Base-by-base conservation (phyloP, 2,113 vertebrate species). In the Cyanoderma ruficeps region DNA sequence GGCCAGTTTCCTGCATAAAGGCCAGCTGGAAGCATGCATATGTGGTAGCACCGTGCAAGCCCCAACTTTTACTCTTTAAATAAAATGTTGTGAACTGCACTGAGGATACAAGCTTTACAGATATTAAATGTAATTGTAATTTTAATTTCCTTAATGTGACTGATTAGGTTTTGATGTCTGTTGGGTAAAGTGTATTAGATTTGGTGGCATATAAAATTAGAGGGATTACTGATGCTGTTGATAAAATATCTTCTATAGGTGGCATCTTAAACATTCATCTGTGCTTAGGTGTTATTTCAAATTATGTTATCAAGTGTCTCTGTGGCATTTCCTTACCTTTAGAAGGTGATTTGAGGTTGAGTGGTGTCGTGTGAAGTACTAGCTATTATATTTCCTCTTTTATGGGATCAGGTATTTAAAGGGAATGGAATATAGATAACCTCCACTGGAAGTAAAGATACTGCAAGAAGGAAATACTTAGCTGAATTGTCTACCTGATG, bases 341-440 rank as follows among this genome's bases (percentile, higher is more conserved):
- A 57, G 61, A 89, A 89, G 74, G 81, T 72, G 89, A 87, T 13
- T 64, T 79, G 81, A 95, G 91, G 69, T 91, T 65, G 46, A 87
- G 63, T 46, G 68, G 75, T 97, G 30, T 93, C 8, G 0, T 72
- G 33, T 96, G 39, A 87, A 89, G 63, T 57, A 69, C 25, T 22
- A 76, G 46, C 41, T 94, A 90, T 95, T 82, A 5, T 33, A 76
- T 94, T 94, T 91, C 87, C 17, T 65, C 49, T 79, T 55, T 13
- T 76, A 68, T 50, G 47, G 63, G 81, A 89, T 87, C 70, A 57
- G 39, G 55, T 96, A 61, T 55, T 94, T 89, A 72, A 82, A 93
- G 63, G 67, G 65, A 85, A 72, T 15, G 15, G 74, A 87, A 52
- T 72, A 72, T 61, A 87, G 53, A 35, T 41, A 91, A 76, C 31